Evolutionary conservation across 2,797 vertebrate species (phyloP).

Genomic region (Ptychadena robeensis): DNA sequence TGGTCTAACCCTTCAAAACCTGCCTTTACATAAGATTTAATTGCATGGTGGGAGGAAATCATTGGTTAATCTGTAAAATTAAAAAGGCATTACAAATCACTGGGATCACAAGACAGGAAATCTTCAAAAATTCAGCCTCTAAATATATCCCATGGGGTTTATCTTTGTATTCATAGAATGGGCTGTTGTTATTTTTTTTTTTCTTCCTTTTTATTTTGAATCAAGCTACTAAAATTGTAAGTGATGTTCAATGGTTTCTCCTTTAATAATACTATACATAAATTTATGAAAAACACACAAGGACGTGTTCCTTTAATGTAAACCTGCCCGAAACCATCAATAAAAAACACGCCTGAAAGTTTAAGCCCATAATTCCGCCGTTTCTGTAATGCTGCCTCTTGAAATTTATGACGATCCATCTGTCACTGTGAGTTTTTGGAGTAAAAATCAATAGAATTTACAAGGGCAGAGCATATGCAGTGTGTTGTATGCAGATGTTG

Average conservation of each 20-base stretch:
- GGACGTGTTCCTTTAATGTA: constrained; percentile 42
- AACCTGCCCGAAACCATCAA: constrained; percentile 41
- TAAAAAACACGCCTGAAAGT: constrained; percentile 46
- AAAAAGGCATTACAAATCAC: too few relatives aligned
- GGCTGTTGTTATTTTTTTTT: background rate
- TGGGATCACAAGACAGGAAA: too few relatives aligned
- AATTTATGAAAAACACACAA: background rate
- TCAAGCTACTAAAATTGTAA: background rate
- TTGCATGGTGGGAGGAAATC: too few relatives aligned
- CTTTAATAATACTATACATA: background rate
- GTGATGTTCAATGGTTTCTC: background rate
- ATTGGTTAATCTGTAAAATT: too few relatives aligned
- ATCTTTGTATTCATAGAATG: background rate
- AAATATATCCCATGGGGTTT: background rate
- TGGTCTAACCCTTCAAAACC: too few relatives aligned
- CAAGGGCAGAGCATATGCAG: constrained; percentile 65
- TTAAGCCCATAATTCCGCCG: constrained; percentile 48
- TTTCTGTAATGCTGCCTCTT: constrained; percentile 59
- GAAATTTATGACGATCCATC: constrained; percentile 62
- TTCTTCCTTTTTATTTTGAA: too few relatives aligned
- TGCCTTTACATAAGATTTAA: too few relatives aligned
- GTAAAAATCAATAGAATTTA: constrained; percentile 69
- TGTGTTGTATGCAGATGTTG: constrained; percentile 67
- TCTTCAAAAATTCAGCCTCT: background rate
- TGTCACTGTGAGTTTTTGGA: constrained; percentile 63